Evolutionary conservation across 1,140 invertebrate species (phyloP).

Genomic region (Zophobas morio): DNA sequence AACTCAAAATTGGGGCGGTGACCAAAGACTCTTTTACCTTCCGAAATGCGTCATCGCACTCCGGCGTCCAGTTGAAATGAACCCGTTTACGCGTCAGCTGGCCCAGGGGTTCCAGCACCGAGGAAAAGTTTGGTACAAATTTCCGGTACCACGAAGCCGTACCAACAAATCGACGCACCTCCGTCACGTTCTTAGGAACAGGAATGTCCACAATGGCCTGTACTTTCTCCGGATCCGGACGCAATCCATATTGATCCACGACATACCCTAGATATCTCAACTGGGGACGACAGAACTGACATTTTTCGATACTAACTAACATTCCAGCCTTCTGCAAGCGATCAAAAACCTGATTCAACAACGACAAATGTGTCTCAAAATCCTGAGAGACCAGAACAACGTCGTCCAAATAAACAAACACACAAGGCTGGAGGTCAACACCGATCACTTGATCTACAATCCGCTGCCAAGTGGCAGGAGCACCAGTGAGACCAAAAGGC

Average conservation of each 20-base stretch:
- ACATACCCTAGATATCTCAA: constrained; percentile 65
- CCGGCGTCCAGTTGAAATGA: constrained; percentile 12
- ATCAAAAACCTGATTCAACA: constrained; percentile 53
- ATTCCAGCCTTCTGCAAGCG: constrained; percentile 56
- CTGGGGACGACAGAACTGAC: constrained; percentile 58
- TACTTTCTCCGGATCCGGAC: constrained; percentile 64
- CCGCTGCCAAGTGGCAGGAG: constrained; percentile 66
- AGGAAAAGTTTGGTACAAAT: constrained; percentile 65
- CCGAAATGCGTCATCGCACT: constrained; percentile 7
- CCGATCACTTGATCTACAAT: constrained; percentile 48
- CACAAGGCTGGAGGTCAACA: constrained; percentile 51
- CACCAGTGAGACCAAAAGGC: constrained; percentile 63
- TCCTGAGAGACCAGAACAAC: constrained; percentile 1
- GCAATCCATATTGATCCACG: constrained; percentile 60
- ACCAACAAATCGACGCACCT: constrained; percentile 68
- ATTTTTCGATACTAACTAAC: constrained; percentile 61
- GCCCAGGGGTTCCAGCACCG: constrained; percentile 52
- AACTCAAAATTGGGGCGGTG: constrained; percentile 11
- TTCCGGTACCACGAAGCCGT: constrained; percentile 66
- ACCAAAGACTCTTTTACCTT: constrained; percentile 6
- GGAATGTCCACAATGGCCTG: constrained; percentile 63
- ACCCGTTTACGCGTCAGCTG: constrained; percentile 4
- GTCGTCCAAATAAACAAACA: constrained; percentile 59
- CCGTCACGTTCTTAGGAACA: constrained; percentile 61
- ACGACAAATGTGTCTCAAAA: constrained; percentile 55